phyloP scores from a whole-genome alignment of 2,113 vertebrate genomes.

The Psittacara wagleri region DNA sequence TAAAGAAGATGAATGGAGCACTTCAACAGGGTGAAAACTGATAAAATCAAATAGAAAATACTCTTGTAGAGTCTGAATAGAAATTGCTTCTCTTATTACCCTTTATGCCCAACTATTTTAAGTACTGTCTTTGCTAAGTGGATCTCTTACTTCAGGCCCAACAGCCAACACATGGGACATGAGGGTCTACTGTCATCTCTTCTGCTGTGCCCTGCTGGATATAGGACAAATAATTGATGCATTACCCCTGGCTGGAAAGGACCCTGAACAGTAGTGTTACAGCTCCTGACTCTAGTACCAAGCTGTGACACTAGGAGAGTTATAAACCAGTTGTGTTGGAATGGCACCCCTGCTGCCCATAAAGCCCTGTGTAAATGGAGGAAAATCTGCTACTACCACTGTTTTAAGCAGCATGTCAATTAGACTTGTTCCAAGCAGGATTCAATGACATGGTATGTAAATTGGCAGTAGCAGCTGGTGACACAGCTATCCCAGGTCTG shows the following conservation, averaged over 20 bases:
- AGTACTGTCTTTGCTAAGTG: not conserved
- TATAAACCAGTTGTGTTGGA: not conserved
- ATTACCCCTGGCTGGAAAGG: not conserved
- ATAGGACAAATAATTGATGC: not conserved
- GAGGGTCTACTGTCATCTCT: not conserved
- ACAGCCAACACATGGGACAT: not conserved
- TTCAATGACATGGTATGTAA: not conserved
- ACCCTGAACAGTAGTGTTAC: not conserved
- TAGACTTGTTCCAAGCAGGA: not conserved
- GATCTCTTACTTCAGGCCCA: not conserved
- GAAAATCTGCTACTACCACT: not conserved
- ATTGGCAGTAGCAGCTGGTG: not conserved
- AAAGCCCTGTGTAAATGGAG: not conserved
- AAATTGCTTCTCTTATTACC: not conserved
- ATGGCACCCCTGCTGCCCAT: not conserved
- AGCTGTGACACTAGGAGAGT: not conserved
- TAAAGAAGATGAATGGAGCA: not conserved
- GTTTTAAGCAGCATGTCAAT: not conserved
- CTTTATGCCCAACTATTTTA: not conserved
- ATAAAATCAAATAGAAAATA: not conserved
- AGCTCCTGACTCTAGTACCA: not conserved
- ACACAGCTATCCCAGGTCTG: not conserved
- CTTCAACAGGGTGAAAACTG: not conserved
- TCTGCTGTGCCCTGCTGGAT: not conserved
- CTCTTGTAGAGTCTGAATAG: not conserved